Percentiles rank a stretch among this genome's conserved stretches.
Conservation (phyloP, 2,113 vertebrate species). For the Falco punctatus region DNA sequence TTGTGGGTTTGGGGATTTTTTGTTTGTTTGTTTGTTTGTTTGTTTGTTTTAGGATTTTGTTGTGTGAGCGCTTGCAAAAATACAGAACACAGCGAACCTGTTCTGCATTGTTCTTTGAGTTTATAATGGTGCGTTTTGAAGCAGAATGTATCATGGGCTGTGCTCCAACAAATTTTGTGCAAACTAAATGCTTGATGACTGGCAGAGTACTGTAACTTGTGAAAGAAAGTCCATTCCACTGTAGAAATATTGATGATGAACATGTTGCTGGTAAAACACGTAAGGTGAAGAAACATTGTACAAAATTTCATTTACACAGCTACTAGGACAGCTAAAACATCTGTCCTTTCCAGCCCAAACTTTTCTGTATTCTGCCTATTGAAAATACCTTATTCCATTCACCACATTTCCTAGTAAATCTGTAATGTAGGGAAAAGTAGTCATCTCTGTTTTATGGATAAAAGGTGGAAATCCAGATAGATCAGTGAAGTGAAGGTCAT, state of each 20-base stretch:
- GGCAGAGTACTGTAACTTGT: neutral
- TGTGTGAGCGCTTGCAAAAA: neutral
- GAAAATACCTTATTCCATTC: neutral
- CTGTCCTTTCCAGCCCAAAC: neutral
- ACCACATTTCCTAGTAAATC: neutral
- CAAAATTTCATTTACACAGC: neutral
- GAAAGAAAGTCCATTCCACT: neutral
- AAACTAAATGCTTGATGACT: neutral
- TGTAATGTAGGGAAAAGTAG: neutral
- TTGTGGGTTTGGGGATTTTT: accelerated
- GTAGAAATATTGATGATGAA: neutral
- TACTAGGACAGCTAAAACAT: neutral
- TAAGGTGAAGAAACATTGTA: neutral
- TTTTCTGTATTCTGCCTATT: neutral
- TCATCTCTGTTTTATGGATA: neutral
- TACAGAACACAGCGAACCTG: neutral
- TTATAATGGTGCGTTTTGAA: neutral
- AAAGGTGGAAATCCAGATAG: neutral
- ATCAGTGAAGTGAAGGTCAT: neutral
- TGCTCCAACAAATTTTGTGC: neutral
- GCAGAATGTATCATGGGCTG: neutral
- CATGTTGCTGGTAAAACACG: neutral
- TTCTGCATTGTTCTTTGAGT: neutral
- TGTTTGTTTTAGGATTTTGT: too few species aligned
- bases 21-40: neutral